These are phyloP conservation scores for Camponotus pennsylvanicus DNA, from an alignment of 1,140 invertebrate species.

Conservation along the genomic window DNA sequence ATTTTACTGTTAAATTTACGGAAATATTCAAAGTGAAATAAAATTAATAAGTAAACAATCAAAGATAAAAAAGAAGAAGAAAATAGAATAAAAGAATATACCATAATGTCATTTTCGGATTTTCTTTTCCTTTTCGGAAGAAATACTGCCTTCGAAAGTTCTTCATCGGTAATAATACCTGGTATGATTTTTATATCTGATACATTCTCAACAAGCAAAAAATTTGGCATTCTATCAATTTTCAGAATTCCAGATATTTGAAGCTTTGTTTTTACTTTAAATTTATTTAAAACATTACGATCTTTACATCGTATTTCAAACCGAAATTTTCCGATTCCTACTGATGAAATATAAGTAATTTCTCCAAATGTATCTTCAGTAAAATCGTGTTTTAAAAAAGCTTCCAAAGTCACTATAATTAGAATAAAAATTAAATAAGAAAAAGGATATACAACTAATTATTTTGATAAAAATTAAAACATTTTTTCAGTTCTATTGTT, in stretches of 20 bases:
- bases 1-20: no score
- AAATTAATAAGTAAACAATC: no score
- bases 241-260: not conserved
- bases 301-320: constrained; percentile 7
- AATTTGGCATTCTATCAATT: not conserved
- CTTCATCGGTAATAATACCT: not conserved
- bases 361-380: not conserved
- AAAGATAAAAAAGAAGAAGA: no score
- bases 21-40: no score
- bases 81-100: no score
- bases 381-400: not conserved
- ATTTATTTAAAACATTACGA: not conserved
- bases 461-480: no score
- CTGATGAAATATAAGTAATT: not conserved
- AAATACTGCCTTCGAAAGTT: not conserved
- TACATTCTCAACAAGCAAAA: not conserved
- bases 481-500: no score
- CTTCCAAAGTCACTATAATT: not conserved
- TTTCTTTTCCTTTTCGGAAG: not conserved
- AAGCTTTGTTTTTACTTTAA: not conserved
- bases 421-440: not conserved
- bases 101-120: no score
- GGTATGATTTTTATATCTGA: not conserved
- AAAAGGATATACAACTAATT: no score
- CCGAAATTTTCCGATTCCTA: not conserved